A percentile compares a stretch with the other conserved stretches of the same genome.
These are phyloP conservation scores for Hypercompe scribonia DNA, from an alignment of 2,888 invertebrate species.

Conservation along the genomic window DNA sequence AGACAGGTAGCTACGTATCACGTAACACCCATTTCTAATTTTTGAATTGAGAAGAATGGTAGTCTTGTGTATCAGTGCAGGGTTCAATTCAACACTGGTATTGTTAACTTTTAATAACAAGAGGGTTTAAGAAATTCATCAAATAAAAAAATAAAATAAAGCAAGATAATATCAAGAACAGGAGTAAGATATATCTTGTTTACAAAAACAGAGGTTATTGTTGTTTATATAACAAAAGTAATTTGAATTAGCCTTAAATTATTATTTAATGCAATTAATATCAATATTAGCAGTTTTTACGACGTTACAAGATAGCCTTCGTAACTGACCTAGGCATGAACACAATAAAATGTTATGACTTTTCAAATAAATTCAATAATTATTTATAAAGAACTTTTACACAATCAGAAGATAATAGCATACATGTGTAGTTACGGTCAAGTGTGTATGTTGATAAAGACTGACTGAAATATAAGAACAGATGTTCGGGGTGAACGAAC, in stretches of 20 bases:
- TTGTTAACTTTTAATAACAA: background rate
- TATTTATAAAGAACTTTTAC: slow-evolving; percentile 38
- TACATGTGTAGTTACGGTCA: slow-evolving; percentile 56
- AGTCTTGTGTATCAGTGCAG: slow-evolving; percentile 44
- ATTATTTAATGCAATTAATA: slow-evolving; percentile 20
- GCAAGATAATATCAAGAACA: background rate
- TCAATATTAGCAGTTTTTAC: slow-evolving; percentile 42
- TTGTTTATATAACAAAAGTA: slow-evolving; percentile 20
- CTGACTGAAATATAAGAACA: slow-evolving; percentile 81
- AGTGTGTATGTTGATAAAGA: slow-evolving; percentile 70
- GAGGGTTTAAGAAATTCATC: background rate
- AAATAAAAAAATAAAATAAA: background rate
- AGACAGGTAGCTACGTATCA: slow-evolving; percentile 61
- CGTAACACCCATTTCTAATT: slow-evolving; percentile 71
- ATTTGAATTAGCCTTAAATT: slow-evolving; percentile 36
- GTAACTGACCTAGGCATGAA: slow-evolving; percentile 49
- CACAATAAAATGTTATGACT: slow-evolving; percentile 46
- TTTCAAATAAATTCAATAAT: slow-evolving; percentile 35
- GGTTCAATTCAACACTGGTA: background rate
- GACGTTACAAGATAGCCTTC: slow-evolving; percentile 42
- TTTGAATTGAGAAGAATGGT: slow-evolving; percentile 63
- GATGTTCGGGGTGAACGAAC: slow-evolving; percentile 83
- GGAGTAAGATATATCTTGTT: background rate
- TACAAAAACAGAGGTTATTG: background rate
- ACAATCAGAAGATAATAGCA: slow-evolving; percentile 47